Evolutionary conservation across 2,797 vertebrate genomes (phyloP).

Genomic region (Vireo griseus): DNA sequence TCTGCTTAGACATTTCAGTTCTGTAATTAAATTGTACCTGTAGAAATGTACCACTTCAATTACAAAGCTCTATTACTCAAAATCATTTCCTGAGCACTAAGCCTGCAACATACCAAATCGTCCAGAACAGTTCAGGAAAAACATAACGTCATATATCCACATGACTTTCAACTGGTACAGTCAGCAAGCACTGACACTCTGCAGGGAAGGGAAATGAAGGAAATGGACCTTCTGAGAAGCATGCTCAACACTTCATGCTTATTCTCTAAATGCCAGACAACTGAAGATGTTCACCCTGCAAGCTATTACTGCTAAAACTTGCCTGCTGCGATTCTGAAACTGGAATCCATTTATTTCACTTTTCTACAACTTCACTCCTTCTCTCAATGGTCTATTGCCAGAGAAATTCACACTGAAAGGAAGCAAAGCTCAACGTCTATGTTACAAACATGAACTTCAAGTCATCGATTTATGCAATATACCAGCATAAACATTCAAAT

Average conservation of each 20-base stretch:
- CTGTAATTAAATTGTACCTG: background rate
- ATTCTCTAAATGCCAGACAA: background rate
- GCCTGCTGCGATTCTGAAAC: background rate
- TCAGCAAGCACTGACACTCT: background rate
- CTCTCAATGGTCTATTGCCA: background rate
- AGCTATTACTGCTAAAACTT: background rate
- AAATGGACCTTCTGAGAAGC: background rate
- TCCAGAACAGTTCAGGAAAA: slow-evolving; percentile 21
- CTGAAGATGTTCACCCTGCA: background rate
- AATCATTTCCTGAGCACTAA: slow-evolving; percentile 29
- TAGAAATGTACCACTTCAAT: background rate
- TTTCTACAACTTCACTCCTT: background rate
- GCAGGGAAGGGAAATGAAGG: background rate
- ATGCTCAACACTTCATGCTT: background rate
- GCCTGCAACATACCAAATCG: background rate
- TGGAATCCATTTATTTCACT: background rate
- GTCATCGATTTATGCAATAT: background rate
- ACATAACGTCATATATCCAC: slow-evolving; percentile 8
- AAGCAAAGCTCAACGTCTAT: background rate
- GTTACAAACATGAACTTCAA: background rate
- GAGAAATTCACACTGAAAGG: background rate
- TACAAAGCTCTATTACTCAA: background rate
- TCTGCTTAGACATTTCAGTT: background rate
- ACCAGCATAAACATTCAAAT: background rate
- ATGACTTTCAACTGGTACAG: slow-evolving; percentile 36